phyloP scores from a whole-genome alignment of 2,113 vertebrate species.

The Bombycilla garrulus region DNA sequence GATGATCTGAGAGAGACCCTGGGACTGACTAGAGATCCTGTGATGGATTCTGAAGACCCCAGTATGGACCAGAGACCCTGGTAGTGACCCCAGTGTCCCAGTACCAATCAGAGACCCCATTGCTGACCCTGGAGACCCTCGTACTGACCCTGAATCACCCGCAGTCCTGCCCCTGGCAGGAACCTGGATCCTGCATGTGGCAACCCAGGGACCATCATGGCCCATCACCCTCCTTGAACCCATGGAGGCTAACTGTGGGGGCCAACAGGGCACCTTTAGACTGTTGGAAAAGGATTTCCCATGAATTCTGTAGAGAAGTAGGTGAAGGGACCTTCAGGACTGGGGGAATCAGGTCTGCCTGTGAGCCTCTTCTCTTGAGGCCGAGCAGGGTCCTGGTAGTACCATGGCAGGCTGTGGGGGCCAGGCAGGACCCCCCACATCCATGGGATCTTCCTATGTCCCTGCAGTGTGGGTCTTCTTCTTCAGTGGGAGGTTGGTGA shows the following conservation, averaged over 20 bases:
- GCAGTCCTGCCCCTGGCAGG: neutral
- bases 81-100: neutral
- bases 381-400: neutral
- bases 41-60: neutral
- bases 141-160: neutral
- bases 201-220: neutral
- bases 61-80: neutral
- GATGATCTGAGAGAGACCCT: neutral
- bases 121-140: neutral
- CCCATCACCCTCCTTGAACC: neutral
- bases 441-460: neutral
- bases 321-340: neutral
- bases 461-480: neutral
- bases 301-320: neutral
- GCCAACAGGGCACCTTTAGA: no score
- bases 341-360: no score
- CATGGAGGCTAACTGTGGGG: fast-evolving
- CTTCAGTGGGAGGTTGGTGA: neutral
- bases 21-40: no score
- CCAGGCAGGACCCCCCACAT: neutral
- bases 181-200: neutral
- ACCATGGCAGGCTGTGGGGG: neutral
- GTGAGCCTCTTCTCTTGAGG: neutral
- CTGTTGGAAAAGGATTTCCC: neutral
- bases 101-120: no score